Base-by-base conservation (phyloP, 2,888 invertebrate genomes). In the Cetonia aurata region DNA sequence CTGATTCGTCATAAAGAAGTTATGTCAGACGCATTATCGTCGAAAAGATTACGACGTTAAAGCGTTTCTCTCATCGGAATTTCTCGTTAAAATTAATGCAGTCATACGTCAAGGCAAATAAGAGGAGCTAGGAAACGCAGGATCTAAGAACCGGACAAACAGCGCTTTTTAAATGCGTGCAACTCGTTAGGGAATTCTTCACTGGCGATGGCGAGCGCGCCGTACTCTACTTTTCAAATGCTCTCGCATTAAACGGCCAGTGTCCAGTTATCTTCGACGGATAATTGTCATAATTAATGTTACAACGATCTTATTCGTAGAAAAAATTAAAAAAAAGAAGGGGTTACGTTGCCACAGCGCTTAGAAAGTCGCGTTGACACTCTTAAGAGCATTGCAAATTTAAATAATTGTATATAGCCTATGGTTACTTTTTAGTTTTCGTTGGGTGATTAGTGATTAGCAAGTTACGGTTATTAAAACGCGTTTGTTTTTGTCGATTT, bases 61-160 rank as follows among this genome's bases (percentile, higher is more conserved):
- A 25, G 56, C 33, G 48, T 62, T 62, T 62, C 62, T 33, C 62
- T 33, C 33, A 48, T 62, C 12, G 62, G 48, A 48, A 62, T 62
- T 62, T 50, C 33, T 31, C 62, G 48, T 62, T 62, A 60, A 60
- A 60, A 31, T 31, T 60, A 60, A 60, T 60, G 37, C 15, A 56
- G 15, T 41, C 56, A 41, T 56, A 37, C 37, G 37, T 37, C 33
- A 33, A 41, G 37, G 15, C 37, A 41, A 56, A 56, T 41, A 56
- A 56, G 56, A 56, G 4, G 56, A 25, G 25, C 25, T 25, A 25
- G 25, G 25, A 25, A 25, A 25, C 25, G 25, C 25, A 25, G 25
- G 25, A 25, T 25, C 8, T 41, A 56, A 56, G 13, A 56, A 56
- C 33, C 56, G 17, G 10, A 15, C 37, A 17, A 56, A 8, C 13